Evolutionary conservation across 2,888 invertebrate genomes (phyloP), one percentile per base, ranked within the genome.

Genomic region (Camponotus fellah): DNA sequence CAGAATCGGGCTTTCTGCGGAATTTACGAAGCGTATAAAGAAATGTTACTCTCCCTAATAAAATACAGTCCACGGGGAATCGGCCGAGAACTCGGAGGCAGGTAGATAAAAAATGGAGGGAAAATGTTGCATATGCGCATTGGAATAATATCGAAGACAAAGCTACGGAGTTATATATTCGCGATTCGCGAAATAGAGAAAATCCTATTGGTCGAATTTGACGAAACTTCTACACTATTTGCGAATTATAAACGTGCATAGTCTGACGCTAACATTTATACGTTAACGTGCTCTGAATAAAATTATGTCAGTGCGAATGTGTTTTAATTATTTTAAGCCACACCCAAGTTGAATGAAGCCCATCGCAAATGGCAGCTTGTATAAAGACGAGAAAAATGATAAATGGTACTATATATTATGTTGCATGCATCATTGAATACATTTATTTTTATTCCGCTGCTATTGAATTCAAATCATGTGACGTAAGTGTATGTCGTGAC

Each of bases 1-100:
- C 43, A 12, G 49, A 49, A 60, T 74, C 58, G 17, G 32, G 21
- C 53, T 72, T 66, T 80, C 58, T 60, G 66, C 46, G 14, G 40
- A 69, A 64, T 71, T 62, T 53, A 56, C 26, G 43, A 34, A 12
- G 32, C 32, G 64, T 79, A 56, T 64, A 65, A 66, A 58, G 40
- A 62, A 56, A 56, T 37, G 53, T 82, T 82, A 77, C 49, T 60
- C 74, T 12, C 32, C 46, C 21, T 83, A 80, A 83, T 80, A 80
- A 80, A 83, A 71, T 83, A 21, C 21, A 10, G 34, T 26, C 80
- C 71, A 10, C 26, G 10, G 64, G 71, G 71, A 66, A 74, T 71
- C 79, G 58, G 26, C 5, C 37, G 60, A 53, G 21, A 17, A 17
- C 6, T 26, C 17, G 17, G 17, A 17, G 34, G 53, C 17, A 56